Base-by-base conservation (phyloP, 2,888 invertebrate genomes). In the Mechanitis mazaeus region DNA sequence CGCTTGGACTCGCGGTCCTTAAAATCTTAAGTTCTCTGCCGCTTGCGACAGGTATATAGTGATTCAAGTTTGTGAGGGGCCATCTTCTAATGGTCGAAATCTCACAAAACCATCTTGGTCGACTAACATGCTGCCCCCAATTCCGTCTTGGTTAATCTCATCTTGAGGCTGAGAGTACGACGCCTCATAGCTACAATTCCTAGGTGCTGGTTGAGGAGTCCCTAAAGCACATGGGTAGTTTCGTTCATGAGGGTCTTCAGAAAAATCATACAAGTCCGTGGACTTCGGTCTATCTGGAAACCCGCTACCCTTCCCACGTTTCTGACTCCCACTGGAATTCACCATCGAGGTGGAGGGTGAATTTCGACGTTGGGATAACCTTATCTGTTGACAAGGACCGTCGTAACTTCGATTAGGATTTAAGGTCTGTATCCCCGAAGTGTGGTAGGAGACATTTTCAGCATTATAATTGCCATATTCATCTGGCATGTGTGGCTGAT, bases 81-180 rank as follows among this genome's bases (percentile, higher is more conserved):
- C 83, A 68, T 91, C 91, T 72, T 92, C 94, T 71, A 95, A 87
- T 20, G 94, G 94, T 66, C 96, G 92, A 85, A 97, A 96, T 70
- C 97, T 91, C 12, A 97, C 94, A 82, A 97, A 96, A 4, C 97
- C 96, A 76, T 96, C 95, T 77, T 97, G 97, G 65, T 96, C 95
- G n/a, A 96, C 96, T 67, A 97, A 87, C 95, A 97, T 96, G 70
- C 96, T 93, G 63, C 92, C 91, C 56, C 92, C 90, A 68, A 92
- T 90, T 75, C 92, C 90, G 45, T 70, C 75, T 0, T 83, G 78
- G 72, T 85, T 81, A 4, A 87, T 81, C 72, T 91, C 92, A 73
- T 92, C 92, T 71, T 91, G 91, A 4, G 90, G 87, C 75, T 93
- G 85, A 78, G 87, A 73, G 87, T 93, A 86, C 77, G 93, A 79